These are phyloP conservation scores for Melanotaenia pygmaea DNA, from an alignment of 2,797 vertebrate species.

Conservation along the genomic window DNA sequence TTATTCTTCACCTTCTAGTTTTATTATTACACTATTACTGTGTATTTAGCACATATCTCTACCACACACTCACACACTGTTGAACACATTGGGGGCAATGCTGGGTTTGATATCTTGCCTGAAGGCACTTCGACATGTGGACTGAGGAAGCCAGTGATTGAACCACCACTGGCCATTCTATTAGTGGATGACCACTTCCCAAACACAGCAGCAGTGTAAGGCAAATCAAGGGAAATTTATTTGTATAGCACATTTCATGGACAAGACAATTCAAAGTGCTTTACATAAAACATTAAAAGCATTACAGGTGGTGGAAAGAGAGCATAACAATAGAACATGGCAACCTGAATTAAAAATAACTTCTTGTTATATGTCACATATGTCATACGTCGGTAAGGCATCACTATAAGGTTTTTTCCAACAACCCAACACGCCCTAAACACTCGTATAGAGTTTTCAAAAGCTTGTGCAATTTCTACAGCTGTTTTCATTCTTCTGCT, in stretches of 20 bases:
- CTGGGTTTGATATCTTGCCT: not conserved
- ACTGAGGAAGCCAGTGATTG: not conserved
- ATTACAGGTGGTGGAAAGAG: too few species aligned
- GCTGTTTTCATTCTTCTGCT: too few species aligned
- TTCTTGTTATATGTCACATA: too few species aligned
- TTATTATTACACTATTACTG: not conserved
- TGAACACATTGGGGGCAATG: not conserved
- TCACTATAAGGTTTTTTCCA: too few species aligned
- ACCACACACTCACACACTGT: not conserved
- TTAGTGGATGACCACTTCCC: not conserved
- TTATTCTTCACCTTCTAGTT: not conserved
- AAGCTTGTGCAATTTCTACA: too few species aligned
- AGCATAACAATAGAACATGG: not conserved
- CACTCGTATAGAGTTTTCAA: too few species aligned
- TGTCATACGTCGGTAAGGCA: not conserved
- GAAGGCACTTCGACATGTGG: not conserved
- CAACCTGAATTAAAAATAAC: not conserved
- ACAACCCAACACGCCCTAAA: too few species aligned
- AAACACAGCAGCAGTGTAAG: not conserved
- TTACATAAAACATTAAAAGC: too few species aligned
- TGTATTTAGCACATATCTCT: not conserved
- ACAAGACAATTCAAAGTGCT: too few species aligned
- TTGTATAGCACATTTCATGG: too few species aligned
- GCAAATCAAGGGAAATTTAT: too few species aligned
- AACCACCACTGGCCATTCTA: not conserved